Base-by-base conservation (phyloP, 2,797 vertebrate species). In the Morelia viridis region DNA sequence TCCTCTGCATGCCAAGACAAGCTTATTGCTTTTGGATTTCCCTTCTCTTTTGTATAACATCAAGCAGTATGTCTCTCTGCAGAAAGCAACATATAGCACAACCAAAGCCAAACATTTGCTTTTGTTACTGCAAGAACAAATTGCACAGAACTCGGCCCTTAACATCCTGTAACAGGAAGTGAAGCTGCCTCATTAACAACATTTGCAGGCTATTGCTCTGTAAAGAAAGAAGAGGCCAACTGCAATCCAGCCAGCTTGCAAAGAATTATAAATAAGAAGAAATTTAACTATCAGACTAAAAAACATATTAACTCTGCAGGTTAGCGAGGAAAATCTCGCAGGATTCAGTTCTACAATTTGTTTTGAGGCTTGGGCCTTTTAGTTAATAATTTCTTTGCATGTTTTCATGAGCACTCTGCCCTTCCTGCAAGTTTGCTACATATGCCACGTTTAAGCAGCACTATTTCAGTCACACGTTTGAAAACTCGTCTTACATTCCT, bases 361-460 rank as follows among this genome's bases (percentile, higher is more conserved):
- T 85, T 87, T 53, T 60, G 68, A 58, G 60, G 85, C 58, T 60
- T 87, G 24, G 58, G 56, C 88, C 58, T 89, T 46, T 68, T 57
- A 64, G 84, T 91, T 91, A 93, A 87, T 90, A 28, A 93, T 87
- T 91, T 90, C 88, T 93, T 89, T 89, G 64, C 62, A 80, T 58
- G 85, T 19, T 53, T 65, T 87, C 62, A 46, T 15, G 46, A 87
- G 57, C 64, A 83, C n/a, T 87, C 89, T 88, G 85, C 76, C 91
- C 85, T 71, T 83, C 85, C 56, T 68, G 35, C 8, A 57, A 58
- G 31, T 58, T 46, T 92, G 87, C 80, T 90, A 46, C 65, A 90
- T 65, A 88, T 92, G 92, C 92, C 92, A 92, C 92, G 92, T 92
- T 84, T 87, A 90, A 92, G 85, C 80, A 71, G 68, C 92, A 92